Base-by-base conservation (phyloP, 2,113 vertebrate species). In the Thinocorus orbignyianus region DNA sequence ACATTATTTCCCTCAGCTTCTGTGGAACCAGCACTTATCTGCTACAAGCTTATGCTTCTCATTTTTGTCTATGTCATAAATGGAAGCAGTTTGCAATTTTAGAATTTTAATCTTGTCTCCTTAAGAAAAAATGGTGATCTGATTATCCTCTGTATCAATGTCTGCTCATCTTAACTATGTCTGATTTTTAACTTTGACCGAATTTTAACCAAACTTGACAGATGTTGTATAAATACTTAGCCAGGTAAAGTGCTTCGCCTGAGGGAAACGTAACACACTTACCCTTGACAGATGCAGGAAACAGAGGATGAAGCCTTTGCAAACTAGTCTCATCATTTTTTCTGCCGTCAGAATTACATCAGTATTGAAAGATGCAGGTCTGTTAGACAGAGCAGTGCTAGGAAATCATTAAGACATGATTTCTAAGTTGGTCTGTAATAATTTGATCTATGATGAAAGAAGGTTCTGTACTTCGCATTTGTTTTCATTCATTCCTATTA, bases 121-220 rank as follows among this genome's bases (percentile, higher is more conserved):
- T 42, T 65, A 82, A 79, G 28, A 77, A 81, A 79, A 58, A 81
- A 58, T 5, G 1, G 22, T 39, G 17, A 57, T 90, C 17, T 37
- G 44, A 41, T 85, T 88, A 80, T 82, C 12, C 14, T 73, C 33
- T n/a, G 4, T 82, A 69, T 76, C 85, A 68, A 22, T 28, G 48
- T 65, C 57, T 88, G 18, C 68, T 87, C 88, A 49, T 69, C 35
- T 85, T 82, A 92, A 88, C 18, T 23, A 17, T 76, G 26, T 15
- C 60, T 57, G 33, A 64, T 64, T 92, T 94, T 90, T 92, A 88
- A 81, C 62, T 88, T 76, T 90, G 85, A 85, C 70, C 70, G 79
- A 90, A 90, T 58, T 94, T 95, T 93, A 92, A 88, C 52, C 44
- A 76, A 76, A 86, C 25, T 61, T 95, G 92, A 72, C 88, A 96